These are phyloP conservation scores for Camponotus pennsylvanicus DNA, from an alignment of 1,140 invertebrate species.

Conservation along the genomic window DNA sequence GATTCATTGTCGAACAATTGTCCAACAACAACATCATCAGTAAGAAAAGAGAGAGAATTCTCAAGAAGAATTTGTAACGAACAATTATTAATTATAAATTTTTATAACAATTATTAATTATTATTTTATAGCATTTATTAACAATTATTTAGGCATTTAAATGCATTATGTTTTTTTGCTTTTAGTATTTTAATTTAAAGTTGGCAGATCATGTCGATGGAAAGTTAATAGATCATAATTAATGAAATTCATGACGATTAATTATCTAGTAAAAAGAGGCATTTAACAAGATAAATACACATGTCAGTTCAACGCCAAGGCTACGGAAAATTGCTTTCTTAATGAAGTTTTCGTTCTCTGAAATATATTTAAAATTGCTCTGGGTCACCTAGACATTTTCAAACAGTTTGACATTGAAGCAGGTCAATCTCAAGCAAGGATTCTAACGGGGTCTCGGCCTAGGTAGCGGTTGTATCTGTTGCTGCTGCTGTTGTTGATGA, in stretches of 20 bases:
- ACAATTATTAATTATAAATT: conserved; percentile 15
- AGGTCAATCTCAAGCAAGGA: not conserved
- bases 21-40: not conserved
- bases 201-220: not conserved
- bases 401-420: conserved; percentile 23
- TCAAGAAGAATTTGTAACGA: not conserved
- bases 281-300: not conserved
- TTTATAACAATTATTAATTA: too few species aligned
- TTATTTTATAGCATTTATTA: not conserved
- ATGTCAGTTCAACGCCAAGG: conserved; percentile 8
- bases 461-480: conserved; percentile 81
- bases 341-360: not conserved
- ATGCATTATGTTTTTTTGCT: not conserved
- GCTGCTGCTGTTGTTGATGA: conserved; percentile 76
- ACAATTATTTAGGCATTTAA: not conserved
- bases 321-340: conserved; percentile 4
- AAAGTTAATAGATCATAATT: conserved; percentile 10
- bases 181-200: not conserved
- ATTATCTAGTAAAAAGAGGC: not conserved
- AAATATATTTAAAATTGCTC: conserved; percentile 21
- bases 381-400: not conserved
- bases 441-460: conserved; percentile 83
- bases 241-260: not conserved
- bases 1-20: conserved; percentile 33
- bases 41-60: conserved; percentile 8